Base-by-base conservation (phyloP, 1,140 invertebrate genomes). In the Microvelia longipes region DNA sequence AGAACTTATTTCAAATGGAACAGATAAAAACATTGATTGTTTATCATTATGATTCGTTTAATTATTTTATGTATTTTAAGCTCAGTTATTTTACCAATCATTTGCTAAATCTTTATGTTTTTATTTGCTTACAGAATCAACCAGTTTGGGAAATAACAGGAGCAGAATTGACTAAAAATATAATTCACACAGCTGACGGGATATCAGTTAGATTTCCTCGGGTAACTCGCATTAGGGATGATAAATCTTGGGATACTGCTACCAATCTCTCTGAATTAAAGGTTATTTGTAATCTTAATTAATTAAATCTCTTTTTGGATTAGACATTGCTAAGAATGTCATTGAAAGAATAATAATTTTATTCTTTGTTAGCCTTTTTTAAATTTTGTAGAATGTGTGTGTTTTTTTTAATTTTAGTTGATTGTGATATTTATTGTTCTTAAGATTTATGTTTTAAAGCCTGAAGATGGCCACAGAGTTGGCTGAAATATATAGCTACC, bases 81-180 rank as follows among this genome's bases (percentile, higher is more conserved):
- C n/a, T n/a, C n/a, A n/a, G n/a, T n/a, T n/a, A n/a, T n/a, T n/a
- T n/a, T n/a, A n/a, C n/a, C n/a, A n/a, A n/a, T n/a, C n/a, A n/a
- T n/a, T n/a, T n/a, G n/a, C n/a, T 50, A 50, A 50, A 50, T 11
- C 35, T 50, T 50, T 50, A 50, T 11, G 5, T 50, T 50, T 5
- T 50, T 50, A 11, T 50, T 11, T 50, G 35, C 5, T 64, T 64
- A 25, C 30, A 84, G 79, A 81, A 87, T 68, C 87, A 92, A 77
- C 93, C 92, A 1, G 90, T 96, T 19, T 96, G 93, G 93, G 93
- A 96, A 82, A 93, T 97, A 30, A 91, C 90, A 1, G 94, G 93
- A 0, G 93, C 94, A 0, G 93, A 97, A 80, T 92, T 96, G 74
- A 93, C 90, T 11, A 87, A 92, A 77, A 84, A 89, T 71, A 90